Evolutionary conservation across 1,140 invertebrate genomes (phyloP), one percentile per base, ranked within the genome.

Genomic region (Rhynchophorus ferrugineus): DNA sequence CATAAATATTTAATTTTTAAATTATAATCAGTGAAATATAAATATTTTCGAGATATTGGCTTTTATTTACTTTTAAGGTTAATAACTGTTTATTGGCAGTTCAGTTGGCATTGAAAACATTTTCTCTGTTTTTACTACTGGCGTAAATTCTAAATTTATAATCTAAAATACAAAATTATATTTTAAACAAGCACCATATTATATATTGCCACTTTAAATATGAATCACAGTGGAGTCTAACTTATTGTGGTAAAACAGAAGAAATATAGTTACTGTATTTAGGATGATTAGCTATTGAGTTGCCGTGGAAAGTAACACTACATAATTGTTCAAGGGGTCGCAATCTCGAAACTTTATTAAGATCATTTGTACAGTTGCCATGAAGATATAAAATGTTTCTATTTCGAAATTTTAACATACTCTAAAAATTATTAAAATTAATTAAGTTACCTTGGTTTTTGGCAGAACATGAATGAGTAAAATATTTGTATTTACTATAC

Each of bases 241-340:
- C 60, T 54, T 57, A 78, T 54, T 76, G 73, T 3, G 77, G 75
- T 9, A 78, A 44, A 22, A 74, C 58, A 1, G 71, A 64, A 1
- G 78, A 61, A 0, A 78, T 58, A 43, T 70, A 72, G 21, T 56
- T 58, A 9, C 77, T 65, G 39, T 78, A 78, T 20, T 62, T 60
- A 0, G 69, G 62, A 34, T 68, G 45, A 13, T 68, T 64, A 34
- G 73, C 70, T 0, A 79, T 67, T 1, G 76, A 75, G 63, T 78
- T 78, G 20, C 75, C 76, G 39, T 78, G 75, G 16, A 78, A 61
- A 3, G 76, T 78, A 3, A 79, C 56, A 0, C 68, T 74, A 50
- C 68, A 67, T 1, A 78, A 59, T 41, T 70, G 59, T n/a, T 53
- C 61, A 19, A 78, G 49, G 0, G 56, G 51, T 39, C 67, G 62